These are phyloP conservation scores for Aromia moschata DNA, from an alignment of 2,888 invertebrate species.

Conservation along the genomic window DNA sequence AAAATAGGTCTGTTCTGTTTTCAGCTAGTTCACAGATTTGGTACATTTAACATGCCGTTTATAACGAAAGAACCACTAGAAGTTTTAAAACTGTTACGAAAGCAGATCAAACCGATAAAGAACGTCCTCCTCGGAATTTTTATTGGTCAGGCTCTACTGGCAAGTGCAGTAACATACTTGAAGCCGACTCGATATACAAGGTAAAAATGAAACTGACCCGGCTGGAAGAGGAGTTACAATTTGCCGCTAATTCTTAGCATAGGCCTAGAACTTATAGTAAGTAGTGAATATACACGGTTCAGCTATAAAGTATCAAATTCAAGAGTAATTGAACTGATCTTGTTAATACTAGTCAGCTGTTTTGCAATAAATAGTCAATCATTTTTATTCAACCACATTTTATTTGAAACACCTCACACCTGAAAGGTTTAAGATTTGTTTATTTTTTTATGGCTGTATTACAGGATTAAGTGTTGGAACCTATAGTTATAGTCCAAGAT, in stretches of 20 bases:
- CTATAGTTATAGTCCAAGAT: too few species aligned
- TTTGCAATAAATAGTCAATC: too few species aligned
- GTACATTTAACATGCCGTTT: constrained; percentile 72
- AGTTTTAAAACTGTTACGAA: constrained; percentile 65
- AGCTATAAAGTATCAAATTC: too few species aligned
- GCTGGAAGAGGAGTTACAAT: constrained; percentile 3
- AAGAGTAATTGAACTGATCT: too few species aligned
- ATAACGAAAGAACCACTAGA: constrained; percentile 67
- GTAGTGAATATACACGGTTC: too few species aligned
- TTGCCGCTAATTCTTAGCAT: background rate
- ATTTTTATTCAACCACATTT: too few species aligned
- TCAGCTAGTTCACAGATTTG: constrained; percentile 71
- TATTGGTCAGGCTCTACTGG: constrained; percentile 66
- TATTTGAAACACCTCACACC: too few species aligned
- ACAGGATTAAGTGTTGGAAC: too few species aligned
- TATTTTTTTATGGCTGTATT: too few species aligned
- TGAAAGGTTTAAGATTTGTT: too few species aligned
- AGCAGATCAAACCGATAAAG: constrained; percentile 67
- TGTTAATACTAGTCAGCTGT: too few species aligned
- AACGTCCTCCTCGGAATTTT: constrained; percentile 65
- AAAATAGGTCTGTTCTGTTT: too few species aligned
- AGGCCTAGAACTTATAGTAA: background rate
- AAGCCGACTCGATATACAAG: constrained; percentile 66
- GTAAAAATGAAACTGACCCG: constrained; percentile 59
- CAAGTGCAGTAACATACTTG: constrained; percentile 70